Conservation (phyloP, 2,888 invertebrate genomes). For the Lycophotia porphyrea region DNA sequence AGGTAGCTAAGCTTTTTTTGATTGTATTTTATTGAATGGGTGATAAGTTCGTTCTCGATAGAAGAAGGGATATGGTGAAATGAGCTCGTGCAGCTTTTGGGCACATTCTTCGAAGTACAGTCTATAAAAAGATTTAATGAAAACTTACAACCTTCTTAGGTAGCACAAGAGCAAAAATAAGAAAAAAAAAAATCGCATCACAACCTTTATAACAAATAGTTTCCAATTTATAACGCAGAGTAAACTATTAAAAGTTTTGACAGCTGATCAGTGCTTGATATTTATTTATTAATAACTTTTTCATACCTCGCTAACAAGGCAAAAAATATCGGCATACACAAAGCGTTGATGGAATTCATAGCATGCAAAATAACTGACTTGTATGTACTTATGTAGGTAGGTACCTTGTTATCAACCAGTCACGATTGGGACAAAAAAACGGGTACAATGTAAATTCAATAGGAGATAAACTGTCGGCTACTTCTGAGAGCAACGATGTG, state of each 20-base stretch:
- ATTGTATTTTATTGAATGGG: too few species aligned
- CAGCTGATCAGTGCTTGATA: constrained; percentile 58
- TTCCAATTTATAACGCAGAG: constrained; percentile 54
- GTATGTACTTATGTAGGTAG: constrained; percentile 28
- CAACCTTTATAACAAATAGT: constrained; percentile 46
- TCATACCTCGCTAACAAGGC: constrained; percentile 68
- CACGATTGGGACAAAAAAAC: constrained; percentile 72
- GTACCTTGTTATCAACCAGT: constrained; percentile 67
- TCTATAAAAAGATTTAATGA: too few species aligned
- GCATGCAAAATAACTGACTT: constrained; percentile 66
- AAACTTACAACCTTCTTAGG: not conserved
- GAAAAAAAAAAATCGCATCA: constrained; percentile 18
- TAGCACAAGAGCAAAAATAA: not conserved
- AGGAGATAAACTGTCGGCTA: constrained; percentile 58
- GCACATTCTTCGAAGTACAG: too few species aligned
- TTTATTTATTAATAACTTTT: constrained; percentile 54
- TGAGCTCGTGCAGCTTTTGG: too few species aligned
- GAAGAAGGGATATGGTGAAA: too few species aligned
- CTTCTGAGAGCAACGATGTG: constrained; percentile 53
- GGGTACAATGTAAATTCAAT: constrained; percentile 77
- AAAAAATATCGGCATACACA: constrained; percentile 74
- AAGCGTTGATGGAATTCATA: constrained; percentile 70
- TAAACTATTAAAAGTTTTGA: constrained; percentile 64
- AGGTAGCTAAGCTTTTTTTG: too few species aligned
- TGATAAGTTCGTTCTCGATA: too few species aligned